Base-by-base conservation (phyloP, 2,888 invertebrate genomes). In the Seira ritae region DNA sequence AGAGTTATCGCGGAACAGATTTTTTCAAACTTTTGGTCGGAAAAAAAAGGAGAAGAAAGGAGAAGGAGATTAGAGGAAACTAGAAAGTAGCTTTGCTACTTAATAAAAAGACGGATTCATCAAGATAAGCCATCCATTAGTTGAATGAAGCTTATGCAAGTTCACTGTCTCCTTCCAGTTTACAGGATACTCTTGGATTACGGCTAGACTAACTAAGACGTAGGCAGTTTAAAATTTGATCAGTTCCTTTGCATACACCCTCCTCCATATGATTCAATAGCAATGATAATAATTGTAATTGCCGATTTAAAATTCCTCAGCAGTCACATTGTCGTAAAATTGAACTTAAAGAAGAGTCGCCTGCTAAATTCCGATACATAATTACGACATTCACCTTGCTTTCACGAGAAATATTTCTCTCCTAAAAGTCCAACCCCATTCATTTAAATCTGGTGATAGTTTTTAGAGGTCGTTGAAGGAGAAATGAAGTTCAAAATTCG, bases 401-500 rank as follows among this genome's bases (percentile, higher is more conserved):
- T 62, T 62, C 20, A 19, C 62, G 4, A 20, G 3, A 62, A 50
- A 50, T 50, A 62, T 62, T 62, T 20, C 20, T 20, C 62, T 62
- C 2, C 4, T 62, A 2, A 62, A 20, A 8, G 10, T 20, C 4
- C 22, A 12, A 62, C 19, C 1, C 20, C 22, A n/a, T n/a, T n/a
- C n/a, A n/a, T 19, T 62, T 4, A 55, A 15, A 55, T 2, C 12
- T 55, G 15, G 62, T 15, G 3, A 20, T 42, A 42, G 42, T 8
- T 6, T 42, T 6, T 20, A 22, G 62, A 62, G 62, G 62, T 62
- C 62, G n/a, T 62, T 62, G 62, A 20, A 20, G 20, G 22, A 62
- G 62, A 62, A 62, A n/a, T 50, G 17, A 62, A 62, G 62, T 62
- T 62, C 62, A 62, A 62, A 62, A 62, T 62, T 20, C 22, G 19